Evolutionary conservation across 1,140 invertebrate species (phyloP).

Genomic region (Vanessa atalanta): DNA sequence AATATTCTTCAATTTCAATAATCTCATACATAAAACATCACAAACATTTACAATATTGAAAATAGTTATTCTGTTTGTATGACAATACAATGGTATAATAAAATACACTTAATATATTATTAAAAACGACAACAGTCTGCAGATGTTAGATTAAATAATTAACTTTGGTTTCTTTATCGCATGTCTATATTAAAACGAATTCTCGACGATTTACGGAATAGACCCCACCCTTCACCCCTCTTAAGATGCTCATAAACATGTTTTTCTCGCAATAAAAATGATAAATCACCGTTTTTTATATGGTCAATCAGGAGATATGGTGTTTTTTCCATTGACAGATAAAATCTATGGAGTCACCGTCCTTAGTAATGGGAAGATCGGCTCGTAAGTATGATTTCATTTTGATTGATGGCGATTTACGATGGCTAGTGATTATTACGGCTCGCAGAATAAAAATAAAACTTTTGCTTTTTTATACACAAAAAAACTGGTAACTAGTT

Average conservation of each 20-base stretch:
- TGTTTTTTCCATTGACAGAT: slow-evolving; percentile 69
- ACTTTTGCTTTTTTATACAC: too few relatives aligned
- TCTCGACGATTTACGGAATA: slow-evolving; percentile 4
- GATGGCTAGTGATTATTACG: slow-evolving; percentile 26
- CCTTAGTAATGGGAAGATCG: slow-evolving; percentile 44
- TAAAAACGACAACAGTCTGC: too few relatives aligned
- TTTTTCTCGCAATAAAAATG: slow-evolving; percentile 79
- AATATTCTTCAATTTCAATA: neutral
- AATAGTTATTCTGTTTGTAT: too few relatives aligned
- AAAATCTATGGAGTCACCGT: slow-evolving; percentile 61
- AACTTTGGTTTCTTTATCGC: neutral
- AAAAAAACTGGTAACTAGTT: too few relatives aligned
- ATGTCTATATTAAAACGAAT: neutral
- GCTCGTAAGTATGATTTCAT: slow-evolving; percentile 52
- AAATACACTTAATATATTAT: too few relatives aligned
- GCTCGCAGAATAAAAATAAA: neutral
- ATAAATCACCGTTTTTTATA: slow-evolving; percentile 79
- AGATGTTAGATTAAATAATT: too few relatives aligned
- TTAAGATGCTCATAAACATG: slow-evolving; percentile 79
- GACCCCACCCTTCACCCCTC: slow-evolving; percentile 51
- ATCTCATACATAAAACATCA: too few relatives aligned
- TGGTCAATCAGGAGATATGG: slow-evolving; percentile 76
- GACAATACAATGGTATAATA: too few relatives aligned
- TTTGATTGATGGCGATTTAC: slow-evolving; percentile 59
- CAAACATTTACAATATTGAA: too few relatives aligned